Base-by-base conservation (phyloP, 2,888 invertebrate species). In the Punctoribates punctum region DNA sequence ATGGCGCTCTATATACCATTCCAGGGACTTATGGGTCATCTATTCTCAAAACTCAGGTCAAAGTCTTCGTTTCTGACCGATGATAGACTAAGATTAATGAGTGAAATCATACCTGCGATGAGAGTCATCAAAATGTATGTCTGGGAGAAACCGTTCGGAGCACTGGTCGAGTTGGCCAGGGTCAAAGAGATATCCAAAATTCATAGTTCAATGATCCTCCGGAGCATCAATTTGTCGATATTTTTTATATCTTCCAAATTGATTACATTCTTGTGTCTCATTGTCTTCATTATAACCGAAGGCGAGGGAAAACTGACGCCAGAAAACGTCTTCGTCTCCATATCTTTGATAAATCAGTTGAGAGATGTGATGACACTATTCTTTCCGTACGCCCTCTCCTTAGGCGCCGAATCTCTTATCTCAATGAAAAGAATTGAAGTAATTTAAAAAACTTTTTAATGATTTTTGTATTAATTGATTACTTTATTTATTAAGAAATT, bases 111-210 rank as follows among this genome's bases (percentile, higher is more conserved):
- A 79, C 88, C 89, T 77, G 97, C 95, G 72, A 94, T 98, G 85
- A 90, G 94, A 85, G 93, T 96, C 2, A 93, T 96, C 79, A 96
- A 96, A 87, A 96, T 96, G 94, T 96, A 96, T 83, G 92, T 94
- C 3, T 96, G 96, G 87, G 96, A 96, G 83, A 90, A 89, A 80
- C 92, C 94, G 0, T 96, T 96, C 82, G 90, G 91, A 77, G 87
- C 90, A 78, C 88, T 94, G n/a, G 90, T 96, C 2, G 88, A 89
- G 11, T 83, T 88, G 74, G 90, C 92, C 1, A 86, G 96, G 81
- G 88, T 88, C 85, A 83, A 87, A 76, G 93, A 93, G 85, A 88
- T 92, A 20, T 86, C 87, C 78, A 87, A 88, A 73, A 86, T 91
- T 74, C 85, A 87, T 79, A 85, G 86, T 76, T 88, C 89, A 11